Base-by-base conservation (phyloP, 2,797 vertebrate genomes). In the Clamator glandarius region DNA sequence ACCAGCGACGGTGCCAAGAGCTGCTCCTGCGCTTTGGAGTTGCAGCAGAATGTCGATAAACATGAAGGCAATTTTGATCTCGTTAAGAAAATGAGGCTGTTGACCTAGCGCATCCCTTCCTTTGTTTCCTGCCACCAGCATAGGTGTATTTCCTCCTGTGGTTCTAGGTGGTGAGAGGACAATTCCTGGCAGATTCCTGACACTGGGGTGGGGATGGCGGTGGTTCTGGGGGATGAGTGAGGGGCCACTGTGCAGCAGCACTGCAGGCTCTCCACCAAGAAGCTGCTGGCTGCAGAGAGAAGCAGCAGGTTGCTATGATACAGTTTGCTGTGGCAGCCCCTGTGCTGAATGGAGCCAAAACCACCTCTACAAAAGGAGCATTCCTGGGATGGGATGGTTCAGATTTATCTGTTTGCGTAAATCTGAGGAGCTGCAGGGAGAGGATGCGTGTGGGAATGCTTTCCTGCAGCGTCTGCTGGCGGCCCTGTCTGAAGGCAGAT, bases 241-340 rank as follows among this genome's bases (percentile, higher is more conserved):
- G 20, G 62, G 64, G 52, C 17, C 12, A n/a, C n/a, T n/a, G n/a
- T n/a, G n/a, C n/a, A n/a, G 15, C 2, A 4, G 73, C 1, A 1
- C 69, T 52, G 15, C 26, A 1, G 5, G 54, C 78, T 28, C 54
- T 39, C 8, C 1, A 3, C 48, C 3, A 3, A 26, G 54, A 68
- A 41, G 73, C 79, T 29, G 77, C 31, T 75, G 91, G 92, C 68
- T 74, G 83, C 74, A 5, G 83, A 19, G 67, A 18, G 52, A 54
- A 95, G 90, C 69, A 84, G 88, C 70, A 35, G 67, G 96, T 97
- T 95, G 96, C 96, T 97, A 95, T 33, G 96, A 92, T 86, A 95
- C 96, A 61, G 63, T 88, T 73, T 61, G 90, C 93, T 17, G 83
- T 95, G 84, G 95, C 92, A 29, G 6, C 89, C 84, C 62, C 82